phyloP scores from a whole-genome alignment of 2,888 invertebrate genomes.

The Melikaiella ostensackeni region DNA sequence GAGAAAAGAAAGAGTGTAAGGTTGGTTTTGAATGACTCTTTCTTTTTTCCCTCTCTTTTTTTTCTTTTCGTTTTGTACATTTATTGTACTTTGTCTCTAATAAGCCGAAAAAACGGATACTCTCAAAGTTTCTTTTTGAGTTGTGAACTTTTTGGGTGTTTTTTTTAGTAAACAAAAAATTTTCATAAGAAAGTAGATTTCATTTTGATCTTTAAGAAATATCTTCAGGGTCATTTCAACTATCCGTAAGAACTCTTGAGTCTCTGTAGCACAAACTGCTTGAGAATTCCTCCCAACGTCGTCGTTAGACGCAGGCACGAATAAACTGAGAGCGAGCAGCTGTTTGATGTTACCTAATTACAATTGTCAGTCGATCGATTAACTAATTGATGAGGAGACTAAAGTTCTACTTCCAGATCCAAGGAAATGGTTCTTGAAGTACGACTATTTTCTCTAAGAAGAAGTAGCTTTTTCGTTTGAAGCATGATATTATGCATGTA shows the following conservation, averaged over 20 bases:
- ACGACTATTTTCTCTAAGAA: neutral
- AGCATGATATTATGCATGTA: neutral
- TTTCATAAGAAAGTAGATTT: no score
- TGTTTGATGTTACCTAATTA: constrained; percentile 37
- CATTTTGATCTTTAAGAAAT: no score
- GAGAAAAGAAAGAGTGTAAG: no score
- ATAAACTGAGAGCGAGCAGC: constrained; percentile 36
- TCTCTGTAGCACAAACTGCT: constrained; percentile 31
- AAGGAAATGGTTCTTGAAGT: neutral
- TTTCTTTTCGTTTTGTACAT: no score
- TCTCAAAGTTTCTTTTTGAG: no score
- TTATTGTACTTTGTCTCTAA: no score
- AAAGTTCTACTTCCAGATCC: constrained; percentile 14
- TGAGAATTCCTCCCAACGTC: constrained; percentile 18
- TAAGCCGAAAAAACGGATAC: no score
- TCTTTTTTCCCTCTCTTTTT: no score
- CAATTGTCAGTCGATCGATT: constrained; percentile 37
- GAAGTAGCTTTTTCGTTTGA: neutral
- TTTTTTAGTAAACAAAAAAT: no score
- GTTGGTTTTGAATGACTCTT: no score
- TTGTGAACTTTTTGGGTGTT: no score
- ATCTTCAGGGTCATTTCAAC: constrained; percentile 20
- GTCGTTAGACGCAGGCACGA: constrained; percentile 18
- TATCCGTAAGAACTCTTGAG: constrained; percentile 23
- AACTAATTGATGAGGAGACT: constrained; percentile 22